A percentile compares a stretch with the other conserved stretches of the same genome.
These are phyloP conservation scores for Pterostichus madidus DNA, from an alignment of 2,888 invertebrate genomes.

Conservation along the genomic window DNA sequence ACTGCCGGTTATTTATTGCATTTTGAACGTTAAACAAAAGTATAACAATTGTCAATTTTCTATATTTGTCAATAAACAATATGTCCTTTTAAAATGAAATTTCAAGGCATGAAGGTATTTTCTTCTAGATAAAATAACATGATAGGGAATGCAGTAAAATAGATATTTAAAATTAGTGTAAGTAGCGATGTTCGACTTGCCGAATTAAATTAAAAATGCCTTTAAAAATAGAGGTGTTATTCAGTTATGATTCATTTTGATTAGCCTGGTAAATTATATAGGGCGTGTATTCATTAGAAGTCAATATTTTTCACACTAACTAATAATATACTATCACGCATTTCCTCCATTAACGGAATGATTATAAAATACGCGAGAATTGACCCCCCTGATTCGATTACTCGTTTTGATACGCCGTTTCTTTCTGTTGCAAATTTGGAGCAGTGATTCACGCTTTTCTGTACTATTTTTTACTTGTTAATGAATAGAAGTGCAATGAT, in stretches of 20 bases:
- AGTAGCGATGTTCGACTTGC: too few relatives aligned
- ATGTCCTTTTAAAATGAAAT: too few relatives aligned
- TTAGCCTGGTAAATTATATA: background rate
- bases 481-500: constrained; percentile 14
- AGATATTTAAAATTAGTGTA: too few relatives aligned
- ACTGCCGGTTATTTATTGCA: too few relatives aligned
- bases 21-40: too few relatives aligned
- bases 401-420: background rate
- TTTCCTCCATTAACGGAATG: constrained; percentile 40
- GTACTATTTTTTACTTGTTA: background rate
- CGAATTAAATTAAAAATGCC: too few relatives aligned
- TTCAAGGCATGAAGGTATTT: too few relatives aligned
- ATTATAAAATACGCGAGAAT: constrained; percentile 34
- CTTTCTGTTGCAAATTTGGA: background rate
- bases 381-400: constrained; percentile 19
- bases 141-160: too few relatives aligned
- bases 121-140: too few relatives aligned
- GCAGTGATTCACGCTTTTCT: constrained; percentile 10
- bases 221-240: background rate
- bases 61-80: too few relatives aligned
- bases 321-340: constrained; percentile 44
- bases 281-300: constrained; percentile 39
- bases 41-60: too few relatives aligned
- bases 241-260: constrained; percentile 23
- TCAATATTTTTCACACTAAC: constrained; percentile 33